These are phyloP conservation scores for Coccyzus lansbergi DNA, from an alignment of 2,797 vertebrate genomes.

Conservation along the genomic window DNA sequence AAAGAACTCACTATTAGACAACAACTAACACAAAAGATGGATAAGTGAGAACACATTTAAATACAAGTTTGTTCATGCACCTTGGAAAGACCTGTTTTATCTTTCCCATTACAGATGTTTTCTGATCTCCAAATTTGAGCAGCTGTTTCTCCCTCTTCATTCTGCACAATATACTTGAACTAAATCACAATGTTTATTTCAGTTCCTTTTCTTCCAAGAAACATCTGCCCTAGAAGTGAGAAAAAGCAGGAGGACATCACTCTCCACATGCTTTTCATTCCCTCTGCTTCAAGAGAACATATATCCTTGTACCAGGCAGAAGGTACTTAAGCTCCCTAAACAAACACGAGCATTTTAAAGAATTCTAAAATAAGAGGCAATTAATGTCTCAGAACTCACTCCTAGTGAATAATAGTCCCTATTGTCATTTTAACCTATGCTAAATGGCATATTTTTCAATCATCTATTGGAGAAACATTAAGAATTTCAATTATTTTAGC, in stretches of 20 bases:
- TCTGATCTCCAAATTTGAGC: background rate
- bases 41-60: conserved; percentile 1
- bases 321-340: background rate
- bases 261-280: background rate
- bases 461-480: conserved; percentile 21
- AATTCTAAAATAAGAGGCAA: background rate
- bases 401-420: background rate
- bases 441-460: conserved; percentile 9
- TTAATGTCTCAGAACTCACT: background rate
- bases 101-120: background rate
- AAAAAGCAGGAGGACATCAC: background rate
- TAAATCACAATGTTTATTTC: background rate
- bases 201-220: background rate
- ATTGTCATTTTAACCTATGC: conserved; percentile 5
- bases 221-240: background rate
- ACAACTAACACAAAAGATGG: background rate
- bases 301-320: background rate
- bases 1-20: background rate
- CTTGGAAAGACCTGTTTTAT: background rate
- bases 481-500: conserved; percentile 19
- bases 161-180: background rate
- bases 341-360: background rate
- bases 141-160: background rate
- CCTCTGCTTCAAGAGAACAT: background rate
- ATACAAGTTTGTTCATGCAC: background rate